Conservation (phyloP, 2,113 vertebrate genomes). For the Brachyistius frenatus region DNA sequence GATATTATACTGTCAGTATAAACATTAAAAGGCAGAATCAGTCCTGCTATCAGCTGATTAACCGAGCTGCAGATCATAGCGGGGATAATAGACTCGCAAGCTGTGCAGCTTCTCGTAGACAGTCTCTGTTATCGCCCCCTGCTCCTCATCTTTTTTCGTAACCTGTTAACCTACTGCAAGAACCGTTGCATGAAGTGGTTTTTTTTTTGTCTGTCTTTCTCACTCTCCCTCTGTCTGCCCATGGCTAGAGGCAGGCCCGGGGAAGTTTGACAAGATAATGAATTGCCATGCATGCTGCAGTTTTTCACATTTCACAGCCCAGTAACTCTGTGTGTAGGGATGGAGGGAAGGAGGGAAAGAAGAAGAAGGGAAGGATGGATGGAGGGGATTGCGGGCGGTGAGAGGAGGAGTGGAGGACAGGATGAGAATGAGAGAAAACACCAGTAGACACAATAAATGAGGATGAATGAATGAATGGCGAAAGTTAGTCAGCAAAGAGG, state of each 20-base stretch:
- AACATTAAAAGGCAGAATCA: neutral
- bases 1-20: neutral
- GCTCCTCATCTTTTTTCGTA: constrained; percentile 20
- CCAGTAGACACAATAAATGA: constrained; percentile 32
- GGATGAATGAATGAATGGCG: constrained; percentile 20
- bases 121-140: neutral
- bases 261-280: constrained; percentile 85
- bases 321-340: constrained; percentile 71
- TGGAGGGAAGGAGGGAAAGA: constrained; percentile 5
- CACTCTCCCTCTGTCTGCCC: constrained; percentile 13
- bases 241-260: constrained; percentile 61
- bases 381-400: neutral
- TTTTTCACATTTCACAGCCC: constrained; percentile 84
- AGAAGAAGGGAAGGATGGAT: neutral
- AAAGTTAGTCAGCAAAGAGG: constrained; percentile 31
- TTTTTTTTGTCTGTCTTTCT: constrained; percentile 10
- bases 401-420: constrained; percentile 6
- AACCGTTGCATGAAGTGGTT: constrained; percentile 27
- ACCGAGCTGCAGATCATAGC: neutral
- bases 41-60: neutral
- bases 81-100: neutral
- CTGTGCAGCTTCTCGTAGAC: neutral
- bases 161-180: constrained; percentile 59
- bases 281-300: constrained; percentile 81
- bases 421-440: constrained; percentile 33